phyloP scores from a whole-genome alignment of 2,888 invertebrate species.

The Idaea straminata region DNA sequence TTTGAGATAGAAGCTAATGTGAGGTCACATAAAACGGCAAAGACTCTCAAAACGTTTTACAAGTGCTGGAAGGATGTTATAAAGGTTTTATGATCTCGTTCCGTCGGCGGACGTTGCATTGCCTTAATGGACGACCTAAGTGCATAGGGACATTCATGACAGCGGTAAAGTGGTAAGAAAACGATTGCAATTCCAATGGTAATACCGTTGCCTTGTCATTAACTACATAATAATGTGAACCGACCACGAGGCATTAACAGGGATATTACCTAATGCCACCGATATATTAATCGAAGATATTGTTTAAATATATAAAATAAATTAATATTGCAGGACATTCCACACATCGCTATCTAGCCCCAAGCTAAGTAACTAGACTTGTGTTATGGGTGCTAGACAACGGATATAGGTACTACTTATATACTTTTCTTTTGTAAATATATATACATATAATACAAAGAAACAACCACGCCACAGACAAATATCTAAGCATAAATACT shows the following conservation, averaged over 20 bases:
- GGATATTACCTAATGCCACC: not conserved
- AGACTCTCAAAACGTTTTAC: slow-evolving; percentile 75
- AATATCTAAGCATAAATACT: too few species aligned
- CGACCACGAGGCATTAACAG: slow-evolving; percentile 14
- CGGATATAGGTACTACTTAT: too few species aligned
- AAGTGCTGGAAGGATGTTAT: slow-evolving; percentile 79
- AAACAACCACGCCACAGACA: too few species aligned
- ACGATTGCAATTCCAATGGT: slow-evolving; percentile 49
- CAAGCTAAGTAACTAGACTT: too few species aligned
- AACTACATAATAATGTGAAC: slow-evolving; percentile 31
- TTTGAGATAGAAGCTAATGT: slow-evolving; percentile 58
- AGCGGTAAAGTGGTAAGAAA: slow-evolving; percentile 58
- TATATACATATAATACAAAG: too few species aligned
- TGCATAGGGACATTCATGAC: slow-evolving; percentile 77
- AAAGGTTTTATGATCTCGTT: slow-evolving; percentile 78
- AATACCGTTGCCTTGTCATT: slow-evolving; percentile 52
- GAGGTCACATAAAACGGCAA: slow-evolving; percentile 68
- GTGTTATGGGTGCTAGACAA: too few species aligned
- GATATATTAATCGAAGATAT: too few species aligned
- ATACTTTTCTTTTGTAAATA: too few species aligned
- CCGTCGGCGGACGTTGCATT: slow-evolving; percentile 73
- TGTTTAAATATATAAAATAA: too few species aligned
- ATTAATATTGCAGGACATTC: too few species aligned
- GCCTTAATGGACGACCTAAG: slow-evolving; percentile 78
- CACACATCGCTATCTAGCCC: too few species aligned